These are phyloP conservation scores for Psix sp. DNA, from an alignment of 1,140 invertebrate species.

Conservation along the genomic window DNA sequence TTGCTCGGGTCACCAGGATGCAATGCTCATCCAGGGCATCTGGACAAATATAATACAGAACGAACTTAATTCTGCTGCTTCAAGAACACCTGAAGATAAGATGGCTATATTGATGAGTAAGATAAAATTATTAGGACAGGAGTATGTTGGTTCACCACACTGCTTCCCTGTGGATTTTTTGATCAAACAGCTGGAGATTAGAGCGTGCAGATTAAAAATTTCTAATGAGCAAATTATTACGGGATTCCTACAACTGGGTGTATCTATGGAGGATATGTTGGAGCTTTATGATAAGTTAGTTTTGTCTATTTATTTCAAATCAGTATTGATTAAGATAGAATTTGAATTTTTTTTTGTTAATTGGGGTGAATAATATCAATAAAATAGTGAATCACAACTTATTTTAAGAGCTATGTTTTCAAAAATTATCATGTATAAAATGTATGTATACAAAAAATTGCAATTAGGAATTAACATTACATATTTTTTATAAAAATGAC, in stretches of 20 bases:
- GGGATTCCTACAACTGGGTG: slow-evolving; percentile 82
- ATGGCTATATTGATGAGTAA: slow-evolving; percentile 84
- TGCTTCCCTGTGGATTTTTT: slow-evolving; percentile 88
- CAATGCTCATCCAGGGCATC: slow-evolving; percentile 85
- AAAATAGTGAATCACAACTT: neutral
- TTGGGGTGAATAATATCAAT: too few species aligned
- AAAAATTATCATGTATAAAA: too few species aligned
- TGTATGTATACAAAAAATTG: too few species aligned
- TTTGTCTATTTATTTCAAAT: too few species aligned
- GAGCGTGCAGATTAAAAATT: slow-evolving; percentile 83
- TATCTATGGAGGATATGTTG: slow-evolving; percentile 83
- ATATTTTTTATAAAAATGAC: too few species aligned
- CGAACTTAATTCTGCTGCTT: slow-evolving; percentile 68
- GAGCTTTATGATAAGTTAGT: slow-evolving; percentile 83
- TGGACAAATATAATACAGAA: slow-evolving; percentile 86
- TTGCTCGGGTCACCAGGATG: slow-evolving; percentile 88
- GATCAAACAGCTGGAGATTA: slow-evolving; percentile 85
- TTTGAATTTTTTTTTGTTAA: too few species aligned
- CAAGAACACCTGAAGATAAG: slow-evolving; percentile 79
- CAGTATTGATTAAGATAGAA: too few species aligned
- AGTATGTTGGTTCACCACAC: slow-evolving; percentile 84
- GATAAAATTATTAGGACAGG: slow-evolving; percentile 84
- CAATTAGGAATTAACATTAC: too few species aligned
- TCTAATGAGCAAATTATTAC: slow-evolving; percentile 83
- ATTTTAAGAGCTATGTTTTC: neutral